Percentiles rank a stretch among this genome's conserved stretches.
Conservation (phyloP, 37 sponge, comb jelly and placozoan species). For the Mnemiopsis leidyi region DNA sequence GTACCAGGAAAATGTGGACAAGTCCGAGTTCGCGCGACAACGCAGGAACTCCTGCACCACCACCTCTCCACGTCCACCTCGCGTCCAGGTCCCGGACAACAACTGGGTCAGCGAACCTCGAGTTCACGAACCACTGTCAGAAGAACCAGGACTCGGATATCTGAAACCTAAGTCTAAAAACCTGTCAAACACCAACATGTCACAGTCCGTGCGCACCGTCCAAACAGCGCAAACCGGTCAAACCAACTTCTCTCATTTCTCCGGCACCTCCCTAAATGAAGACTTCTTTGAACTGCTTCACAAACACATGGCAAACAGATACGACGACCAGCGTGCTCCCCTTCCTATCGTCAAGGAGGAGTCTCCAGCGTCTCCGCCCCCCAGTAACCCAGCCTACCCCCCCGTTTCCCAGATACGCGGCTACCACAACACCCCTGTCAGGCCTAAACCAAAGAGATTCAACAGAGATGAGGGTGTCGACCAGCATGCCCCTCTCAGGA, state of each 20-base stretch:
- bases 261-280: constrained; percentile 41
- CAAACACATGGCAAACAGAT: constrained; percentile 58
- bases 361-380: not conserved
- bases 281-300: constrained; percentile 62
- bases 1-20: not conserved
- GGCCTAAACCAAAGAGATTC: constrained; percentile 55
- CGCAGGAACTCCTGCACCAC: constrained; percentile 61
- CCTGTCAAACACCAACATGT: constrained; percentile 8
- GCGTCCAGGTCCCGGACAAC: not conserved
- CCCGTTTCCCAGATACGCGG: constrained; percentile 11
- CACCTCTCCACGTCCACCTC: constrained; percentile 27
- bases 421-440: constrained; percentile 8
- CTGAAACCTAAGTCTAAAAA: constrained; percentile 55
- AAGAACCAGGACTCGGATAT: constrained; percentile 34
- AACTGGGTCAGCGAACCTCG: constrained; percentile 65
- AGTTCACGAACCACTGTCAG: not conserved
- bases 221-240: constrained; percentile 40
- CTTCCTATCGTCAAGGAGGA: constrained; percentile 56
- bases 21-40: constrained; percentile 4
- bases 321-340: constrained; percentile 55
- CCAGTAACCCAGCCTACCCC: not conserved
- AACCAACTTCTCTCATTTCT: constrained; percentile 13
- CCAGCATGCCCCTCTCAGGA: constrained; percentile 19
- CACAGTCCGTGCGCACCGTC: constrained; percentile 12
- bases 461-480: not conserved